Evolutionary conservation across 2,888 invertebrate species (phyloP).

Genomic region (Oxyscelio sp.): DNA sequence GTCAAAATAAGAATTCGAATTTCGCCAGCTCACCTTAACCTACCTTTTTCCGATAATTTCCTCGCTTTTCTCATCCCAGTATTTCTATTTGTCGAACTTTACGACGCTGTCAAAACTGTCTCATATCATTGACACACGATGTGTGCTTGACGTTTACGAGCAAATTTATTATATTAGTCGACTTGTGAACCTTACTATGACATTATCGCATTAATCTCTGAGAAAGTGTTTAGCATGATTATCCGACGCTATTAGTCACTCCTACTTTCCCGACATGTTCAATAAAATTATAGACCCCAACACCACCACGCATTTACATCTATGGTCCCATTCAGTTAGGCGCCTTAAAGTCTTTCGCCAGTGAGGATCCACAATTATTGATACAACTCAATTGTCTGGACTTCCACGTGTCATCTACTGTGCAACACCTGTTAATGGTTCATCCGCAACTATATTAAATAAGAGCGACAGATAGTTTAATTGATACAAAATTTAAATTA

Average conservation of each 20-base stretch:
- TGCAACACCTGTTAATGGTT: conserved; percentile 84
- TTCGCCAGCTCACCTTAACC: too few relatives aligned
- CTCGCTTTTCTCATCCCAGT: background rate
- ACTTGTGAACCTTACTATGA: conserved; percentile 49
- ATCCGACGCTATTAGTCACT: conserved; percentile 59
- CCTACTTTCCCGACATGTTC: conserved; percentile 63
- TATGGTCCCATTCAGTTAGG: too few relatives aligned
- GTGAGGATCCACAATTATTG: conserved; percentile 82
- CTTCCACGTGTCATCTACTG: conserved; percentile 77
- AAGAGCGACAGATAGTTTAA: conserved; percentile 35
- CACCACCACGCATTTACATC: conserved; percentile 77
- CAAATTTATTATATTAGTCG: conserved; percentile 57
- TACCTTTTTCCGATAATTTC: too few relatives aligned
- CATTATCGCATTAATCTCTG: conserved; percentile 63
- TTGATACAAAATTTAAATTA: conserved; percentile 45
- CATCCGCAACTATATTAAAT: conserved; percentile 85
- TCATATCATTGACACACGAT: conserved; percentile 34
- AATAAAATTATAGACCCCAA: conserved; percentile 53
- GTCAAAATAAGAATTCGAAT: too few relatives aligned
- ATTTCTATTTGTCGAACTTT: background rate
- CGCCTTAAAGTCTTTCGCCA: conserved; percentile 75
- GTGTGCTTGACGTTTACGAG: conserved; percentile 41
- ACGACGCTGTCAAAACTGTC: conserved; percentile 15
- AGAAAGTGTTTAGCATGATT: conserved; percentile 61
- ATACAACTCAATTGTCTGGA: conserved; percentile 82